Conservation (phyloP, 2,888 invertebrate species). For the Anodontia alba region DNA sequence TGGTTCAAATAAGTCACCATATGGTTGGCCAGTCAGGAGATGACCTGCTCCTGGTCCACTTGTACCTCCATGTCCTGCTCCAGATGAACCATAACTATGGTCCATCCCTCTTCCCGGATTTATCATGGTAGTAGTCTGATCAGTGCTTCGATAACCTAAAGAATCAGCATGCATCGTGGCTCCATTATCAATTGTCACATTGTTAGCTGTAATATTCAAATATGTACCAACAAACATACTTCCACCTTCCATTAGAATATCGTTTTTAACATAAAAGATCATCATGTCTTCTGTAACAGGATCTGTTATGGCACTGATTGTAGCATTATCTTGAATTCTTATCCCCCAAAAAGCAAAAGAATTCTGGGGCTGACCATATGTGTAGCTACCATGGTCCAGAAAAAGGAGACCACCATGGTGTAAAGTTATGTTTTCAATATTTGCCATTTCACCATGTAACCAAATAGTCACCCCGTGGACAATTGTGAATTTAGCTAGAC, state of each 20-base stretch:
- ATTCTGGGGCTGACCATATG: slow-evolving; percentile 48
- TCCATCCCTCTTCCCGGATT: slow-evolving; percentile 69
- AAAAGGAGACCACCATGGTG: slow-evolving; percentile 70
- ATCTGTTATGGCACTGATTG: slow-evolving; percentile 65
- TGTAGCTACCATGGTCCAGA: slow-evolving; percentile 66
- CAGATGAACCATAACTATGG: slow-evolving; percentile 67
- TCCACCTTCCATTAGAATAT: slow-evolving; percentile 75
- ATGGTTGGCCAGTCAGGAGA: slow-evolving; percentile 69
- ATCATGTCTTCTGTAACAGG: slow-evolving; percentile 67
- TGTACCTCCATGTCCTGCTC: slow-evolving; percentile 76
- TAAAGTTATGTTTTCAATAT: slow-evolving; percentile 71
- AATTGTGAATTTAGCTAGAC: slow-evolving; percentile 70
- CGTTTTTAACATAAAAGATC: slow-evolving; percentile 53
- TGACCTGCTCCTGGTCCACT: slow-evolving; percentile 71
- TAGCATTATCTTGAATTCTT: slow-evolving; percentile 74
- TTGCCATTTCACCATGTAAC: slow-evolving; percentile 72
- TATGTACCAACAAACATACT: slow-evolving; percentile 69
- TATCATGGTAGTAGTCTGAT: slow-evolving; percentile 34
- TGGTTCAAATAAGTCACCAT: slow-evolving; percentile 75
- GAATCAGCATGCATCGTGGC: slow-evolving; percentile 69
- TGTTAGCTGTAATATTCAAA: slow-evolving; percentile 61
- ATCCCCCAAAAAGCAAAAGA: slow-evolving; percentile 62
- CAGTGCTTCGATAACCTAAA: slow-evolving; percentile 65
- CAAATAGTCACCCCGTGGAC: slow-evolving; percentile 74
- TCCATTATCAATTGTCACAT: slow-evolving; percentile 74